Evolutionary conservation across 2,113 vertebrate species (phyloP).

Genomic region (Tyto alba): DNA sequence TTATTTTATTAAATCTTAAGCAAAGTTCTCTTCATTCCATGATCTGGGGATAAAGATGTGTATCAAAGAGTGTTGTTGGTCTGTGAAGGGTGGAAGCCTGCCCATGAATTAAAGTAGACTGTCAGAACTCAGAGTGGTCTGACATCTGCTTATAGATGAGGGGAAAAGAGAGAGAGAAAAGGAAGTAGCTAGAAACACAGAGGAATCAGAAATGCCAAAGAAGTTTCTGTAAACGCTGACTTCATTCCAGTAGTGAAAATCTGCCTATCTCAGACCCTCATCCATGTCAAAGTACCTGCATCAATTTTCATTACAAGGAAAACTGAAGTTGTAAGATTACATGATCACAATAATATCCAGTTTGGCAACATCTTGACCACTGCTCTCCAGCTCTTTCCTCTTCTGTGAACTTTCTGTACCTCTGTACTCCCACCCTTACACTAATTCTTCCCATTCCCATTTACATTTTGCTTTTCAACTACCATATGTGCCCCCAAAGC

Average conservation of each 20-base stretch:
- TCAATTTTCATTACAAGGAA: background rate
- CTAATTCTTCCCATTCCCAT: background rate
- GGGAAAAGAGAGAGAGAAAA: background rate
- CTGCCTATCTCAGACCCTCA: background rate
- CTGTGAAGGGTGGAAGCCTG: background rate
- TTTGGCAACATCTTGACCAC: background rate
- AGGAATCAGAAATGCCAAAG: background rate
- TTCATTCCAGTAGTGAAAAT: background rate
- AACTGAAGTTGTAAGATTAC: background rate
- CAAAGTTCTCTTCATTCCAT: background rate
- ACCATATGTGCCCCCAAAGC: background rate
- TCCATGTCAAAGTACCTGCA: background rate
- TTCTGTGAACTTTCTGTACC: background rate
- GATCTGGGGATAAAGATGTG: background rate
- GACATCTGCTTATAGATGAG: background rate
- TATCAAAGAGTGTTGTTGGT: background rate
- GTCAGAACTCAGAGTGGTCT: background rate
- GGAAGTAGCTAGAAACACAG: background rate
- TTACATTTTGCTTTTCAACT: background rate
- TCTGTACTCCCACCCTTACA: background rate
- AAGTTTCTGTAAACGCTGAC: background rate
- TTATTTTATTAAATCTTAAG: background rate
- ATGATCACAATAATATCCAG: background rate
- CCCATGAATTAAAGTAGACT: background rate
- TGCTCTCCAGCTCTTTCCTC: background rate